Percentiles rank a stretch among this genome's conserved stretches.
Conservation (phyloP, 2,888 invertebrate species). For the Notodromas monacha region DNA sequence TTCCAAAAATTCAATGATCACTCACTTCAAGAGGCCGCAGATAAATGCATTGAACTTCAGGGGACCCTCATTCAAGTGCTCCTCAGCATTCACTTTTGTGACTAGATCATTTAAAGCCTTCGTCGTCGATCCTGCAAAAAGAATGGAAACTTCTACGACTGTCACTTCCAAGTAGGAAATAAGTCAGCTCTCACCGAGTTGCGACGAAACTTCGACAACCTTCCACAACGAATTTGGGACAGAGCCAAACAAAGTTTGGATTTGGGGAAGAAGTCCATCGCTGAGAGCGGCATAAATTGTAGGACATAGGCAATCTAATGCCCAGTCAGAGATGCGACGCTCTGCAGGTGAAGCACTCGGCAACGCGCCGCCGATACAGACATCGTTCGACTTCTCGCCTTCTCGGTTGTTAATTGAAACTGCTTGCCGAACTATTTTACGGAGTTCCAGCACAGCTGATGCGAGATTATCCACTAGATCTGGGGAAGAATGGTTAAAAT, state of each 20-base stretch:
- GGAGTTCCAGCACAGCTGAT: no score
- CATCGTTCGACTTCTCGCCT: no score
- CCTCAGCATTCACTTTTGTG: slow-evolving; percentile 43
- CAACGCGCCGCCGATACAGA: no score
- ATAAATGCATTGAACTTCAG: slow-evolving; percentile 64
- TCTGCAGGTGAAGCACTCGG: not conserved
- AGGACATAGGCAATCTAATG: slow-evolving; percentile 38
- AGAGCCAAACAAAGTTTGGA: slow-evolving; percentile 52
- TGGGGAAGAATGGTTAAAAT: no score
- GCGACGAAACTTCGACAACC: slow-evolving; percentile 53
- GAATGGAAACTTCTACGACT: not conserved
- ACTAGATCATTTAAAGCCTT: slow-evolving; percentile 51
- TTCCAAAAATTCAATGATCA: no score
- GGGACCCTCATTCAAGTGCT: slow-evolving; percentile 44
- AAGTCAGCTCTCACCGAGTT: slow-evolving; percentile 26
- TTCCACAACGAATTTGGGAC: slow-evolving; percentile 63
- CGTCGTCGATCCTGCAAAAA: slow-evolving; percentile 31
- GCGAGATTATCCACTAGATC: no score
- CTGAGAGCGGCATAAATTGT: slow-evolving; percentile 47
- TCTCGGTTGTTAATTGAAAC: no score
- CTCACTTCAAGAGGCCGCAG: slow-evolving; percentile 50
- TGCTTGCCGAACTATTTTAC: no score
- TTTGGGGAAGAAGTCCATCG: slow-evolving; percentile 44
- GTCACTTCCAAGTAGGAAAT: not conserved
- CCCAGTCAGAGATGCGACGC: not conserved